Conservation (phyloP, 2,113 vertebrate genomes). For the Anas platyrhynchos region DNA sequence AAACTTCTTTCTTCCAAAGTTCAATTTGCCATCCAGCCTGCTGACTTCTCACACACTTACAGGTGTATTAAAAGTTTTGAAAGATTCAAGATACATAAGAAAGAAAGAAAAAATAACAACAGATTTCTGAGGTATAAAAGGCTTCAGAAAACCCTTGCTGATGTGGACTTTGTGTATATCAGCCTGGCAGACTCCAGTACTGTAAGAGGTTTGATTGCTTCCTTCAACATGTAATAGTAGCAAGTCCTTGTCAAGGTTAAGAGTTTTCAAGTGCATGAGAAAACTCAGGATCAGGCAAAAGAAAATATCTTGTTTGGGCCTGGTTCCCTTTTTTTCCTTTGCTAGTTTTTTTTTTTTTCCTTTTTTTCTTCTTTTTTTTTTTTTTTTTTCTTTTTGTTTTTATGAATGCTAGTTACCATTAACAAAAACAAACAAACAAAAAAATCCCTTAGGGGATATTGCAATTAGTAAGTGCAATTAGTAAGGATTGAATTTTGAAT, state of each 20-base stretch:
- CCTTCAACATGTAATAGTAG: neutral
- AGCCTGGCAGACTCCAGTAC: neutral
- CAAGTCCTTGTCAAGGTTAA: neutral
- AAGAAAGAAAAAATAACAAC: neutral
- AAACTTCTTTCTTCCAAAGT: neutral
- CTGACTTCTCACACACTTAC: neutral
- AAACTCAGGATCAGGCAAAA: neutral
- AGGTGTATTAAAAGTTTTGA: neutral
- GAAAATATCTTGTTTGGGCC: neutral
- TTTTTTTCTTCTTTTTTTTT: neutral
- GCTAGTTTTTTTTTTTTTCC: accelerated
- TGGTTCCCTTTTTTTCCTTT: neutral
- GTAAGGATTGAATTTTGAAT: neutral
- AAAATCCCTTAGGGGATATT: neutral
- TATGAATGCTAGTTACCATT: neutral
- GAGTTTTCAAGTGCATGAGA: neutral
- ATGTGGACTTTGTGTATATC: neutral
- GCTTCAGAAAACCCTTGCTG: neutral
- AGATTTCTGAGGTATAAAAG: neutral
- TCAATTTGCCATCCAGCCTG: neutral
- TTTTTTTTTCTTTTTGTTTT: neutral
- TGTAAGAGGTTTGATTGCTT: neutral
- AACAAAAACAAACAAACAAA: neutral
- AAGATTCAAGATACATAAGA: neutral
- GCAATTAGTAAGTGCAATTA: neutral